These are phyloP conservation scores for Xylota segnis DNA, from an alignment of 2,888 invertebrate species.

Conservation along the genomic window DNA sequence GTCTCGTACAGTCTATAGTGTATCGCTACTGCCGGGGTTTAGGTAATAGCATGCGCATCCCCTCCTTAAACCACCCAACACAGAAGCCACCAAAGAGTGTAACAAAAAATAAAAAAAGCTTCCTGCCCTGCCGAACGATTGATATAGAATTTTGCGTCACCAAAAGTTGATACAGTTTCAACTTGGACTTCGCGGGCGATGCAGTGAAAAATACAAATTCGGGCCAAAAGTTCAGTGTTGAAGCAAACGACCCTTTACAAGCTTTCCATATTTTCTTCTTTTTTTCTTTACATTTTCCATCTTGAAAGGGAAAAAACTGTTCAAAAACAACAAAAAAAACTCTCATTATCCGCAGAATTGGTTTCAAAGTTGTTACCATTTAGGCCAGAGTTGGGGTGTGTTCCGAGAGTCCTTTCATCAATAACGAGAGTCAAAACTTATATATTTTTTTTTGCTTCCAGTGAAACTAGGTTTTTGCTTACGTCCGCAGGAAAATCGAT, in stretches of 20 bases:
- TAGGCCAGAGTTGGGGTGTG: constrained; percentile 22
- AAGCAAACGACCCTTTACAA: constrained; percentile 70
- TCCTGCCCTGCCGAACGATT: constrained; percentile 44
- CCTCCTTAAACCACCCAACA: constrained; percentile 22
- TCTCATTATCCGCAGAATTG: constrained; percentile 36
- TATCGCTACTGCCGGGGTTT: constrained; percentile 26
- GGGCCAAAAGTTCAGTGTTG: constrained; percentile 59
- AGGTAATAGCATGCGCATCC: constrained; percentile 37
- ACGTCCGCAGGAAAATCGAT: constrained; percentile 74
- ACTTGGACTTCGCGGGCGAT: constrained; percentile 73
- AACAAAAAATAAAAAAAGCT: constrained; percentile 37
- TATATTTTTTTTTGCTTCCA: constrained; percentile 36
- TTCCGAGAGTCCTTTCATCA: constrained; percentile 20
- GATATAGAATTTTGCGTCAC: constrained; percentile 76
- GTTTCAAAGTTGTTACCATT: constrained; percentile 51
- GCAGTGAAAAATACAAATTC: constrained; percentile 60
- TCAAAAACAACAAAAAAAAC: constrained; percentile 12
- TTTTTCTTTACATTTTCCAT: constrained; percentile 16
- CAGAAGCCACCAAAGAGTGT: constrained; percentile 19
- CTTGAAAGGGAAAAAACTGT: constrained; percentile 23
- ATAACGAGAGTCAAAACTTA: constrained; percentile 2
- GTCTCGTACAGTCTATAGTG: constrained; percentile 2
- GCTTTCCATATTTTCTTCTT: constrained; percentile 61
- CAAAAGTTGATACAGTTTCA: constrained; percentile 72
- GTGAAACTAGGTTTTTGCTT: constrained; percentile 71